These are phyloP conservation scores for Ellobius talpinus DNA, from an alignment of 2,113 vertebrate genomes.

Conservation along the genomic window DNA sequence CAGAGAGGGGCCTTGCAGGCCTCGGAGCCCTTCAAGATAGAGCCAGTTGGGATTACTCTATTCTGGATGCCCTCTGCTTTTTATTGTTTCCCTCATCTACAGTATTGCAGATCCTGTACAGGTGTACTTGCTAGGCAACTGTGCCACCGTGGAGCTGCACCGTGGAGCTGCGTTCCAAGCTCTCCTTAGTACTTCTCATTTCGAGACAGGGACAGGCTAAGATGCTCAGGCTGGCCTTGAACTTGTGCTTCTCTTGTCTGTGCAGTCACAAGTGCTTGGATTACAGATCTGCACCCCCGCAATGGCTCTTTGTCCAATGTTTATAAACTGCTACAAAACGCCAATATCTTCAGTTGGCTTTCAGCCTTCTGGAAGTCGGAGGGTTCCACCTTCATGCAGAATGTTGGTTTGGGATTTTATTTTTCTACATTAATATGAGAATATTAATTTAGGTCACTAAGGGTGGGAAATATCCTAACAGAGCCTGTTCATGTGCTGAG, in stretches of 20 bases:
- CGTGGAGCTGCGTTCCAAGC: neutral
- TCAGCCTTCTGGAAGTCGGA: neutral
- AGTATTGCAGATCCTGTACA: no score
- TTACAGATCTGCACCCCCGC: neutral
- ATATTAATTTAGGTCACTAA: neutral
- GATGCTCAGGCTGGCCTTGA: neutral
- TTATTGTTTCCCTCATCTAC: neutral
- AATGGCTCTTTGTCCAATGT: neutral
- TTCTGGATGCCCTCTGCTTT: no score
- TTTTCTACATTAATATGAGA: neutral
- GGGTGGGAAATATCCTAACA: neutral
- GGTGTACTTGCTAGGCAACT: neutral
- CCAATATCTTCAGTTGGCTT: neutral
- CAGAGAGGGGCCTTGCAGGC: neutral
- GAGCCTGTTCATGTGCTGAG: neutral
- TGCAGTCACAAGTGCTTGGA: no score
- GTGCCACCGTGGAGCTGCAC: neutral
- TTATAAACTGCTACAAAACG: neutral
- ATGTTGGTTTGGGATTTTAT: neutral
- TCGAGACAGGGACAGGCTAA: no score
- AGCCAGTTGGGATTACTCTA: neutral
- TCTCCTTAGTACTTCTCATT: neutral
- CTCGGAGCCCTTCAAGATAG: neutral
- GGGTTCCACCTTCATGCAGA: neutral
- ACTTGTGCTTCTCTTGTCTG: neutral